Base-by-base conservation (phyloP, 1,140 invertebrate species). In the Drosophila mauritiana region DNA sequence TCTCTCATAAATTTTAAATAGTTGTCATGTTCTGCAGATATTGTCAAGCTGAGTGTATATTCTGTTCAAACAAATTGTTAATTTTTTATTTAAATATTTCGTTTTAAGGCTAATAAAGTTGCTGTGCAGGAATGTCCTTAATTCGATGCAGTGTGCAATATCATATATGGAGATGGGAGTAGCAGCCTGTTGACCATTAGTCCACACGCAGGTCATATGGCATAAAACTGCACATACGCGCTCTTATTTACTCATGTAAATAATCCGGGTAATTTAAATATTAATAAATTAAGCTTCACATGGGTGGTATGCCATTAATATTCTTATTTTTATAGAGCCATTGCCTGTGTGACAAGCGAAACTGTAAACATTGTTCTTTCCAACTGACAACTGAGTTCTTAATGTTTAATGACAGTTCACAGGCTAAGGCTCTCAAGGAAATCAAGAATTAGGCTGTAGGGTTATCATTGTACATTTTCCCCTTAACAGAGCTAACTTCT, bases 231-330 rank as follows among this genome's bases (percentile, higher is more conserved):
- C 20, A 20, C 1, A 45, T 11, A 20, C 15, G 6, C 4, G 20
- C 42, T 20, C 17, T 12, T 10, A 45, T 45, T 45, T 45, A 45
- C 17, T 20, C 17, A 20, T 45, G 42, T 20, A 45, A 45, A 45
- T 22, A 45, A 45, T 46, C 42, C 42, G 11, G 15, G n/a, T 45
- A 45, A 46, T 46, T 46, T 46, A 46, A 46, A 46, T 46, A 25
- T 46, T 25, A 45, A 45, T 17, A 45, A 17, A 17, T 42, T 17
- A 17, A 17, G n/a, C 7, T 42, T 15, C 7, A 8, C n/a, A 15
- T 15, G 15, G 40, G 3, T 3, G 40, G 8, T 3, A 42, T n/a
- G 8, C 7, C 7, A 42, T 15, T 42, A 15, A 15, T 15, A 42
- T 42, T 42, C 13, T 8, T 10, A 17, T 17, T 31, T 31, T 31